These are phyloP conservation scores for Stratiomys singularior DNA, from an alignment of 2,888 invertebrate species.

Conservation along the genomic window DNA sequence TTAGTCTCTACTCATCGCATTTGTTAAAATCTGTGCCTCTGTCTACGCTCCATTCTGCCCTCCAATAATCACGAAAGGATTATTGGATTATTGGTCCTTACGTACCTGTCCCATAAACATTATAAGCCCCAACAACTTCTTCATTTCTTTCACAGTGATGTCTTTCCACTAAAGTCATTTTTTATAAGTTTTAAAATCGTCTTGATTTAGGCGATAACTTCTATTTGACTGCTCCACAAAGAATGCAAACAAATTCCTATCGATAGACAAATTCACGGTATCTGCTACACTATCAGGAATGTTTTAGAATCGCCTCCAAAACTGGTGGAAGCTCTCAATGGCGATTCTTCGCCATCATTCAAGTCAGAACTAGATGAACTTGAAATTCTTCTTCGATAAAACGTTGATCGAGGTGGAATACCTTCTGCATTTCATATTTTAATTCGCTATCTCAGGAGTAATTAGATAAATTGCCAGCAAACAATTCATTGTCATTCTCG, in stretches of 20 bases:
- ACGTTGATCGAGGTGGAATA: no score
- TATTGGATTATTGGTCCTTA: not conserved
- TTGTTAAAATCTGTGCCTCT: constrained; percentile 30
- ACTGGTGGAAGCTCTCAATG: constrained; percentile 2
- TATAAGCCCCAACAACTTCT: constrained; percentile 11
- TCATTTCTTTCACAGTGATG: constrained; percentile 1
- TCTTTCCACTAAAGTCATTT: constrained; percentile 3
- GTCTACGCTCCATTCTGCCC: not conserved
- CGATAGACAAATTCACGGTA: constrained; percentile 31
- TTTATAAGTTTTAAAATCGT: constrained; percentile 12
- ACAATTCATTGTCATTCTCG: not conserved
- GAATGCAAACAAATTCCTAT: constrained; percentile 26
- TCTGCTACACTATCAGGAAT: constrained; percentile 6
- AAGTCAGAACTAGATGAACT: not conserved
- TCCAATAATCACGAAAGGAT: constrained; percentile 28
- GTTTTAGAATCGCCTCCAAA: not conserved
- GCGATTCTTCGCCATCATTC: not conserved
- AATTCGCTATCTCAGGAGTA: not conserved
- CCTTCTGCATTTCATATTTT: not conserved
- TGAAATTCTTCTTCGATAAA: not conserved
- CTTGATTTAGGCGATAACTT: constrained; percentile 14
- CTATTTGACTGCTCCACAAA: constrained; percentile 22
- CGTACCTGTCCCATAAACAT: constrained; percentile 28
- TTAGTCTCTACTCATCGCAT: constrained; percentile 35
- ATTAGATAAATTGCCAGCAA: constrained; percentile 11